phyloP scores from a whole-genome alignment of 2,888 invertebrate species.

The Augiades crinisus region DNA sequence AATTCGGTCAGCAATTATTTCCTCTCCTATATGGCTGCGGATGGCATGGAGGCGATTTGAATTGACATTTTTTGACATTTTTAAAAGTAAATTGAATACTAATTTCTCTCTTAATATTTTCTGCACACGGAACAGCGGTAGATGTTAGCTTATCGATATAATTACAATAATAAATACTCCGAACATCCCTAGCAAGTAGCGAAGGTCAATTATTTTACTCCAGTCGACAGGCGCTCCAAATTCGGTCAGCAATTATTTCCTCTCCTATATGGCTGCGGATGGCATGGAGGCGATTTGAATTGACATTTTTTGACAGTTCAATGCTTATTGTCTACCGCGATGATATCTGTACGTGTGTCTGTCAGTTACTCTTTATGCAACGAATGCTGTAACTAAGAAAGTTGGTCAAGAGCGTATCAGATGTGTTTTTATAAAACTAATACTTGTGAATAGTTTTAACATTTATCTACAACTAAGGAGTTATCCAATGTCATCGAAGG shows the following conservation, averaged over 20 bases:
- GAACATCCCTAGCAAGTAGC: neutral
- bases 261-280: conserved; percentile 15
- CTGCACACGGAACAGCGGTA: no score
- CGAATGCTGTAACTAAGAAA: conserved; percentile 3
- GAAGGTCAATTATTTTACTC: conserved; percentile 16
- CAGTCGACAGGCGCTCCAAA: conserved; percentile 1
- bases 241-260: conserved; percentile 22
- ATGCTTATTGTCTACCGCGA: conserved; percentile 12
- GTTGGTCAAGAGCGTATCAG: conserved; percentile 13
- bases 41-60: conserved; percentile 19
- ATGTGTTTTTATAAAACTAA: neutral
- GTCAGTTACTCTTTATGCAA: conserved; percentile 13
- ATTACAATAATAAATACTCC: no score
- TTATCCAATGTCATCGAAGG: no score
- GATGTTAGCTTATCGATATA: no score
- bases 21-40: conserved; percentile 14
- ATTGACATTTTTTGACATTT: conserved; percentile 25
- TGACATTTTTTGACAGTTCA: conserved; percentile 25
- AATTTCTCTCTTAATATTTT: no score
- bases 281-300: conserved; percentile 21
- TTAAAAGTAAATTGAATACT: no score
- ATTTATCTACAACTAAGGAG: no score
- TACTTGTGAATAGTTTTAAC: neutral
- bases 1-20: conserved; percentile 23
- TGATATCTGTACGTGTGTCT: conserved; percentile 18